A percentile compares a stretch with the other conserved stretches of the same genome.
Conservation (phyloP, 2,113 vertebrate species). For the Rhinoderma darwinii region DNA sequence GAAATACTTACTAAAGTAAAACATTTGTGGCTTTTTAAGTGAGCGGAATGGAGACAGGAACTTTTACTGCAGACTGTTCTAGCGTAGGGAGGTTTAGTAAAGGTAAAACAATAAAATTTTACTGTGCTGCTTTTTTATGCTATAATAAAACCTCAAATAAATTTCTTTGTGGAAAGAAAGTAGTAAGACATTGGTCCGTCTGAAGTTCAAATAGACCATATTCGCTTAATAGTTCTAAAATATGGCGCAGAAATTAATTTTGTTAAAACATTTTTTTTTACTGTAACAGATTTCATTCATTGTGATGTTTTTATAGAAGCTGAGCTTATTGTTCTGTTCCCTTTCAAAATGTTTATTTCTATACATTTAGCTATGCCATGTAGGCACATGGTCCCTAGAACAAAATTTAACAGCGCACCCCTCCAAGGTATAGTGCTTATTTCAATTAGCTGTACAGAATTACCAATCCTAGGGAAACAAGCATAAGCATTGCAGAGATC, state of each 20-base stretch:
- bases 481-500: no score
- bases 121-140: neutral
- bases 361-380: neutral
- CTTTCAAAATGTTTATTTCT: neutral
- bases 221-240: neutral
- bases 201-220: neutral
- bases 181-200: neutral
- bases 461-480: no score
- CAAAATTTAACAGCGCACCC: neutral
- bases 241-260: neutral
- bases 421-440: neutral
- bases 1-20: slow-evolving; percentile 41
- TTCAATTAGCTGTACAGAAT: no score
- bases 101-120: slow-evolving; percentile 25
- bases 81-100: neutral
- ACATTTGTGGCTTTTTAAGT: slow-evolving; percentile 47
- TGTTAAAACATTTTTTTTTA: neutral
- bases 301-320: neutral
- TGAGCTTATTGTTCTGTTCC: neutral
- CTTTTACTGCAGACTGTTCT: slow-evolving; percentile 18
- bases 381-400: neutral
- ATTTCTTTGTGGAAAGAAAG: neutral
- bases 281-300: no score
- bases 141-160: neutral
- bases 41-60: slow-evolving; percentile 40